Conservation (phyloP, 1,140 invertebrate species). For the Pissodes strobi region DNA sequence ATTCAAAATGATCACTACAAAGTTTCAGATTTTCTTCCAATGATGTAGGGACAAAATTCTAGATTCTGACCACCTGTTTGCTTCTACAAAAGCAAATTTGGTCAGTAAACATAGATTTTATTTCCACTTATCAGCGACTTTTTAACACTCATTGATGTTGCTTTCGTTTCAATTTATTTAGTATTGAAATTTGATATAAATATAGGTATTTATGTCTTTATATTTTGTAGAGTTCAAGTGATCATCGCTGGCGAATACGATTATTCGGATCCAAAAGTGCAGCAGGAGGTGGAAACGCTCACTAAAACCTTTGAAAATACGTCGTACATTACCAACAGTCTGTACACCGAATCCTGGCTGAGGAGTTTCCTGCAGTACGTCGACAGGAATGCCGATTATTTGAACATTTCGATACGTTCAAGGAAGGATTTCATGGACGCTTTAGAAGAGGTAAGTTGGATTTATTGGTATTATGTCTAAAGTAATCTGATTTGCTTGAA, state of each 20-base stretch:
- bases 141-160: too few species aligned
- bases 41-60: too few species aligned
- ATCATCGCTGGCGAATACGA: slow-evolving; percentile 83
- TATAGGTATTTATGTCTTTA: too few species aligned
- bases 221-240: slow-evolving; percentile 65
- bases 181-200: too few species aligned
- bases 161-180: too few species aligned
- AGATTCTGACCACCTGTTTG: too few species aligned
- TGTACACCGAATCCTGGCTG: slow-evolving; percentile 92
- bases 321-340: slow-evolving; percentile 74
- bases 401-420: slow-evolving; percentile 73
- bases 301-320: slow-evolving; percentile 80
- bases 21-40: too few species aligned
- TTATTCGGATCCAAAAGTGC: slow-evolving; percentile 80
- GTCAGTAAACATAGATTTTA: too few species aligned
- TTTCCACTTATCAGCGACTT: too few species aligned
- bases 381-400: slow-evolving; percentile 72
- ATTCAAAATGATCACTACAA: too few species aligned
- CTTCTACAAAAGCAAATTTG: too few species aligned
- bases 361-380: slow-evolving; percentile 81
- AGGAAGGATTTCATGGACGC: slow-evolving; percentile 75
- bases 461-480: too few species aligned
- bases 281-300: slow-evolving; percentile 78
- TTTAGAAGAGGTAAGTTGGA: slow-evolving; percentile 74
- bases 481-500: background rate